These are phyloP conservation scores for Microplitis mediator DNA, from an alignment of 1,140 invertebrate species.

Conservation along the genomic window DNA sequence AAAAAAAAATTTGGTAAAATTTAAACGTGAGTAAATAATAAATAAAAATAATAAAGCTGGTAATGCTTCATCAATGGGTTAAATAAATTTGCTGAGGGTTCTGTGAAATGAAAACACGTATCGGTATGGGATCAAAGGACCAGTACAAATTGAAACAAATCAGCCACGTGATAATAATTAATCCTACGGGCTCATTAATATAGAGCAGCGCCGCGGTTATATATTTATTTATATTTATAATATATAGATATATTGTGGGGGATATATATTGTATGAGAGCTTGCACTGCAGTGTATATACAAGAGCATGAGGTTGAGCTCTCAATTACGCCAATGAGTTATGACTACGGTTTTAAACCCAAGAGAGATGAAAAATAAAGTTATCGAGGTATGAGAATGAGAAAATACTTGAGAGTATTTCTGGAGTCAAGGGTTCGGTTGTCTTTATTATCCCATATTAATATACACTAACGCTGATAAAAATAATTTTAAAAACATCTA, in stretches of 20 bases:
- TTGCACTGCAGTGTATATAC: constrained; percentile 11
- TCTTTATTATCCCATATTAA: no score
- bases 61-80: neutral
- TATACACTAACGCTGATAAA: no score
- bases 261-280: neutral
- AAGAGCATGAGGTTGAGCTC: constrained; percentile 51
- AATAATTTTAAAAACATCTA: neutral
- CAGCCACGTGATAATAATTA: constrained; percentile 60
- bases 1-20: no score
- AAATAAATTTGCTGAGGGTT: neutral
- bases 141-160: constrained; percentile 60
- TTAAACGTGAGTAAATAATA: neutral
- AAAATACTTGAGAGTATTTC: neutral
- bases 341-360: constrained; percentile 31
- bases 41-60: neutral
- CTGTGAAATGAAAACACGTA: constrained; percentile 49
- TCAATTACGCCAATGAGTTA: constrained; percentile 60
- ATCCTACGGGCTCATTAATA: constrained; percentile 56
- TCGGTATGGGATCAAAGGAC: constrained; percentile 37
- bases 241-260: neutral
- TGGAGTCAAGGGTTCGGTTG: no score
- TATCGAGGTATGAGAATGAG: neutral
- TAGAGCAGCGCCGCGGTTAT: constrained; percentile 18
- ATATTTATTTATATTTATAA: constrained; percentile 25
- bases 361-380: constrained; percentile 17